Percentiles rank a stretch among this genome's conserved stretches.
Evolutionary conservation across 2,113 vertebrate genomes (phyloP).

Genomic region (Catagonus wagneri): DNA sequence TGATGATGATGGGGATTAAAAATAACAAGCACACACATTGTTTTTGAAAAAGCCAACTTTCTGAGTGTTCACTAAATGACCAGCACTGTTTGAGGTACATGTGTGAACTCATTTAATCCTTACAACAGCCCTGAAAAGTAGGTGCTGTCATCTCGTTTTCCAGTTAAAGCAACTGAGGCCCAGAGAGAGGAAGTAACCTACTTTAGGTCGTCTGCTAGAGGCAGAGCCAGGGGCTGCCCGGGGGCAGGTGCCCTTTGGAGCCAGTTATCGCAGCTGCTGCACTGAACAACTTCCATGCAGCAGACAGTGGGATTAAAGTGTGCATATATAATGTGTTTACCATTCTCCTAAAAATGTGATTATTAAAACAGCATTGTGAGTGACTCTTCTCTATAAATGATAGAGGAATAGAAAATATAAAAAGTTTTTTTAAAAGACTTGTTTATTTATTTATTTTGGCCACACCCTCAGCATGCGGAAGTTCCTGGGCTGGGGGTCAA

Average conservation of each 20-base stretch:
- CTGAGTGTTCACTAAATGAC: neutral
- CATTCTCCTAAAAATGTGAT: neutral
- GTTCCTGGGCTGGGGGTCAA: too few species aligned
- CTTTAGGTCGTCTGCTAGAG: neutral
- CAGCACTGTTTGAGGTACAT: neutral
- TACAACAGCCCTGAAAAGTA: neutral
- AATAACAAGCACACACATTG: neutral
- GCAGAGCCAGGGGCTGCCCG: neutral
- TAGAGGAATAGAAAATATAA: neutral
- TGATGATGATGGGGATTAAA: neutral
- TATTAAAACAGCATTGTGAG: neutral
- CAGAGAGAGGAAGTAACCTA: neutral
- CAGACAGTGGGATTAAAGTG: neutral
- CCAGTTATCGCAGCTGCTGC: neutral
- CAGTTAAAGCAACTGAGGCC: neutral
- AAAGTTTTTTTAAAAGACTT: too few species aligned
- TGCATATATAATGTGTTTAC: neutral
- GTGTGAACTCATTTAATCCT: neutral
- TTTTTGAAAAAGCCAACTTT: neutral
- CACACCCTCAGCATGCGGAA: too few species aligned
- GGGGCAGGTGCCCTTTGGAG: neutral
- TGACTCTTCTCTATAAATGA: neutral
- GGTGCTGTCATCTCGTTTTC: neutral
- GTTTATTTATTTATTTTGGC: too few species aligned
- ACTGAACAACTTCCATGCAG: neutral